These are phyloP conservation scores for Dryocosmus kuriphilus DNA, from an alignment of 2,888 invertebrate genomes.

Conservation along the genomic window DNA sequence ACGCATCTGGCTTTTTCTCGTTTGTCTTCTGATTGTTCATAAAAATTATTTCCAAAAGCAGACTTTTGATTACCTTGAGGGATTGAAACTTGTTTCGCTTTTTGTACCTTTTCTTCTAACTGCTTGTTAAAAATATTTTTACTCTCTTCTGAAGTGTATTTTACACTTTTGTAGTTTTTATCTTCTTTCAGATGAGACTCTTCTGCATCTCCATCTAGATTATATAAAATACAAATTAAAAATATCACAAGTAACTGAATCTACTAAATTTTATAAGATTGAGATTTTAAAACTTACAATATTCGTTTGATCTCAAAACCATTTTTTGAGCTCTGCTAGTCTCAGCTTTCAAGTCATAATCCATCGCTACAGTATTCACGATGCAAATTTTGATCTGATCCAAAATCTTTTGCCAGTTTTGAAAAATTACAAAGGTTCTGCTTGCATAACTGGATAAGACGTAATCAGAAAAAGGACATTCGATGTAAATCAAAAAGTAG, in stretches of 20 bases:
- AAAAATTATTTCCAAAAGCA: not conserved
- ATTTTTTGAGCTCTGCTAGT: not conserved
- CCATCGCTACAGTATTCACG: not conserved
- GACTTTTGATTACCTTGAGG: not conserved
- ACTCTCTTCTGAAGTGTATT: not conserved
- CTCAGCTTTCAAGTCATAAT: not conserved
- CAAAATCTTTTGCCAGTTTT: constrained; percentile 29
- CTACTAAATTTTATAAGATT: not conserved
- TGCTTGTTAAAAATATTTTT: not conserved
- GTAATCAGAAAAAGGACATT: constrained; percentile 50
- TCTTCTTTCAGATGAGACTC: not conserved
- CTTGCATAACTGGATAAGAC: constrained; percentile 16
- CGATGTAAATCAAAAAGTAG: constrained; percentile 58
- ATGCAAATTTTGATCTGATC: constrained; percentile 16
- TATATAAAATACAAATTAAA: not conserved
- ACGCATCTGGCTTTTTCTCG: not conserved
- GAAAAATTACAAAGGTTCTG: constrained; percentile 41
- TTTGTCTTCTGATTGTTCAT: not conserved
- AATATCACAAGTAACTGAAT: not conserved
- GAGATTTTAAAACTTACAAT: constrained; percentile 20
- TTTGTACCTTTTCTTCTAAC: not conserved
- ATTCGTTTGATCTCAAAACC: not conserved
- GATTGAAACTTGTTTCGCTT: not conserved
- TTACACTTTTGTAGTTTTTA: not conserved
- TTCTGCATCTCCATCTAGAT: not conserved